Base-by-base conservation (phyloP, 2,888 invertebrate genomes). In the Serrognathus titanus region DNA sequence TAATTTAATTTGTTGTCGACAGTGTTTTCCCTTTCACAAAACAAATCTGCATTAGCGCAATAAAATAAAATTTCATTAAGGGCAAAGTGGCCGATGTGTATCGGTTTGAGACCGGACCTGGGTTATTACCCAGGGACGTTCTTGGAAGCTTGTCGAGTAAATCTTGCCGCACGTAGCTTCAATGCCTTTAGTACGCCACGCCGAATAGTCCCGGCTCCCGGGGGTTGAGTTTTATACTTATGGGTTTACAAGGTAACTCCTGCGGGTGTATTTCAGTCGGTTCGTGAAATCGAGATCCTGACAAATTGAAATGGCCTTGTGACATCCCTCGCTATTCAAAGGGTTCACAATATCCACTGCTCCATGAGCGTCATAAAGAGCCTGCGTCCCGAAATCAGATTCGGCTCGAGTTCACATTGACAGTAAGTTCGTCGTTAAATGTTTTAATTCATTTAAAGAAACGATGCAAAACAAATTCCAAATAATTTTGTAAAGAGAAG, bases 241-340 rank as follows among this genome's bases (percentile, higher is more conserved):
- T 66, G 70, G 69, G 70, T 68, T 69, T 68, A 63, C 65, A 66
- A 69, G 66, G 70, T 67, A 69, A 71, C 67, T 72, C 73, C 71
- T 71, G 65, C 60, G 71, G 73, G 73, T 72, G 69, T 73, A 73
- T 73, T 74, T 72, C 70, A 69, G 69, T 59, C 62, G 69, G 66
- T 62, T 69, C 67, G 70, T 70, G 69, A 71, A 72, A 73, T 73
- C 67, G 70, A 68, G 69, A 65, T 66, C 64, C 66, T 74, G 72
- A 74, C 73, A 73, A 74, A 75, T 75, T 74, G 74, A 74, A 74
- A 74, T 72, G 71, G 72, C 68, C 69, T 67, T 63, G 67, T 66
- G 69, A 66, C 68, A 63, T 62, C 62, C 61, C 54, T 62, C 53
- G 55, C 59, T 54, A 55, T 61, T 59, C 59, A 49, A 59, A 57